Evolutionary conservation across 2,797 vertebrate genomes (phyloP).

Genomic region (Chelmon rostratus): DNA sequence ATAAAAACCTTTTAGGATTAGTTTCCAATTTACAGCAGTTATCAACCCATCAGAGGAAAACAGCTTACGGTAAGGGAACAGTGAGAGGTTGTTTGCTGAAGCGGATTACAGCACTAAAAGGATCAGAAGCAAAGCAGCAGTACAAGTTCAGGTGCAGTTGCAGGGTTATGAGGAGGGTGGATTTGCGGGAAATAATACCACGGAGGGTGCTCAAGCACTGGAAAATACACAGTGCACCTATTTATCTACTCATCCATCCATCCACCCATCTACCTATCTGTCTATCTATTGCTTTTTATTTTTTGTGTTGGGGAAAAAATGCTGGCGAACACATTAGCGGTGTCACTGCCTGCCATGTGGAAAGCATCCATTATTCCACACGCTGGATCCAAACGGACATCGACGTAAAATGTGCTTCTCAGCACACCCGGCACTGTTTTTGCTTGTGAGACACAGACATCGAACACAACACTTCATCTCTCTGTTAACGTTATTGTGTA

Average conservation of each 20-base stretch:
- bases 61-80: constrained; percentile 66
- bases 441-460: no score
- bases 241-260: constrained; percentile 33
- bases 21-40: constrained; percentile 76
- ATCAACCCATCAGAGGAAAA: constrained; percentile 72
- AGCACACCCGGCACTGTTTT: not conserved
- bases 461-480: not conserved
- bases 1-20: constrained; percentile 74
- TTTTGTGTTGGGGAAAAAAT: not conserved
- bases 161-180: constrained; percentile 46
- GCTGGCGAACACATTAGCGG: constrained; percentile 34
- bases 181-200: constrained; percentile 32
- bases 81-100: constrained; percentile 72
- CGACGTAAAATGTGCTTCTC: not conserved
- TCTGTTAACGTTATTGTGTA: not conserved
- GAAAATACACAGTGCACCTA: constrained; percentile 30
- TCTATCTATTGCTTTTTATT: constrained; percentile 16
- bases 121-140: constrained; percentile 69
- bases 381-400: constrained; percentile 27
- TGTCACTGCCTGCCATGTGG: constrained; percentile 4
- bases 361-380: constrained; percentile 49
- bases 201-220: constrained; percentile 20
- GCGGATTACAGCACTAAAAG: constrained; percentile 75
- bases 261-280: not conserved
- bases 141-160: constrained; percentile 55